Evolutionary conservation across 1,140 invertebrate species (phyloP).

Genomic region (Eriocheir sinensis): DNA sequence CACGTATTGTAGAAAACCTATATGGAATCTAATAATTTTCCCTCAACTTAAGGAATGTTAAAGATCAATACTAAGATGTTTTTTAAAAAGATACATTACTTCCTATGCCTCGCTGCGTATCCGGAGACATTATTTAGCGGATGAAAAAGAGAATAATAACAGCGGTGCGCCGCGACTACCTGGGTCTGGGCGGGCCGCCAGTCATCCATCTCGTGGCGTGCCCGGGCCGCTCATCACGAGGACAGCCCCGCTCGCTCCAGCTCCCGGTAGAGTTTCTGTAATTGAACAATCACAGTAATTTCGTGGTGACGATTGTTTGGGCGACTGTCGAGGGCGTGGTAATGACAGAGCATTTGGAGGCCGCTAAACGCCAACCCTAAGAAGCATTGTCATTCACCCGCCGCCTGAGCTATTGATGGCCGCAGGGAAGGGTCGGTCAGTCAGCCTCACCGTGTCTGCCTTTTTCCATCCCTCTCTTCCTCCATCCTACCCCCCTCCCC

Average conservation of each 20-base stretch:
- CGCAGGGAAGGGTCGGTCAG: constrained; percentile 29
- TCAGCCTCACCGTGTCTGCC: neutral
- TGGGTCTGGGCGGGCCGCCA: neutral
- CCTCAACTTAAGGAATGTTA: neutral
- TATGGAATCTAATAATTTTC: too few relatives aligned
- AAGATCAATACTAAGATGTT: neutral
- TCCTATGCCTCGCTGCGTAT: neutral
- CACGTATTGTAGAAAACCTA: neutral
- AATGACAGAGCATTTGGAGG: constrained; percentile 59
- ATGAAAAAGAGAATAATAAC: constrained; percentile 26
- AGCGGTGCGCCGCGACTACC: neutral
- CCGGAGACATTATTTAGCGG: neutral
- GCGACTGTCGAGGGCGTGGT: constrained; percentile 69
- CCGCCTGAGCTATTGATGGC: neutral
- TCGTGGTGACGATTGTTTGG: constrained; percentile 67
- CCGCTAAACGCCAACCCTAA: neutral
- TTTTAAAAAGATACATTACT: neutral
- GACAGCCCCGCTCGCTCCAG: constrained; percentile 44
- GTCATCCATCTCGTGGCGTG: constrained; percentile 56
- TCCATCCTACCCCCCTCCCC: neutral
- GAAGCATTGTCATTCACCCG: neutral
- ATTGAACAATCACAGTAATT: constrained; percentile 75
- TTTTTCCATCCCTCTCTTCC: constrained; percentile 1
- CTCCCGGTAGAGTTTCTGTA: constrained; percentile 65
- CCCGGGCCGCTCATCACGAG: constrained; percentile 44